phyloP scores from a whole-genome alignment of 2,888 invertebrate genomes.

The Drosophila sordidapex region DNA sequence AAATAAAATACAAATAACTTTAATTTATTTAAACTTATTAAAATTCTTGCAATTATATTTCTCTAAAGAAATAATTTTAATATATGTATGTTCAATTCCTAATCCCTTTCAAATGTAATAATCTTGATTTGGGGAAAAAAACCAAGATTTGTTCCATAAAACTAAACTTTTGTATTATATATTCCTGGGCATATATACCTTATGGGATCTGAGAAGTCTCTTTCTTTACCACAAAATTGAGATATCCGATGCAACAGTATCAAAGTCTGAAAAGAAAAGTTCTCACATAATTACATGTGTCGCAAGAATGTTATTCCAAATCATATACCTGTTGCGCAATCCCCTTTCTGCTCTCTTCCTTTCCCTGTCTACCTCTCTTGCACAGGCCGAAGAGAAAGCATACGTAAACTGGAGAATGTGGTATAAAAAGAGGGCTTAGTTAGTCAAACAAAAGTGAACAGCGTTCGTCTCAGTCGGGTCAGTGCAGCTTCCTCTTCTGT shows the following conservation, averaged over 20 bases:
- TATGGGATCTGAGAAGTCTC: background rate
- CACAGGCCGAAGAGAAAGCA: conserved; percentile 38
- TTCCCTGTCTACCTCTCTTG: conserved; percentile 12
- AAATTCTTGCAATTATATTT: too few species aligned
- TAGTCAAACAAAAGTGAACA: conserved; percentile 19
- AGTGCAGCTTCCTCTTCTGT: conserved; percentile 58
- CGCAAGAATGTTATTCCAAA: background rate
- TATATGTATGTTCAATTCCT: background rate
- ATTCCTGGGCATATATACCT: background rate
- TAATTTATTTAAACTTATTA: too few species aligned
- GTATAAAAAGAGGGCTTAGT: conserved; percentile 29
- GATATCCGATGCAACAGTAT: background rate
- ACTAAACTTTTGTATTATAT: background rate
- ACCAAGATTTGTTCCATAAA: background rate
- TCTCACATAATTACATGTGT: background rate
- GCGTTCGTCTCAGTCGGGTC: background rate
- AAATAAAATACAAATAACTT: too few species aligned
- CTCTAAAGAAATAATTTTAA: too few species aligned
- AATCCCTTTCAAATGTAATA: background rate
- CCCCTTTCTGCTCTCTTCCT: background rate
- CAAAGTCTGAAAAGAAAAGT: background rate
- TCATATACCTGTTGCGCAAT: background rate
- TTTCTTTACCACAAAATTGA: background rate
- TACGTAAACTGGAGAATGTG: conserved; percentile 21
- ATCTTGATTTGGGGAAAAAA: background rate